Evolutionary conservation across 2,797 vertebrate genomes (phyloP), one percentile per base, ranked within the genome.

Genomic region (Hipposideros larvatus): DNA sequence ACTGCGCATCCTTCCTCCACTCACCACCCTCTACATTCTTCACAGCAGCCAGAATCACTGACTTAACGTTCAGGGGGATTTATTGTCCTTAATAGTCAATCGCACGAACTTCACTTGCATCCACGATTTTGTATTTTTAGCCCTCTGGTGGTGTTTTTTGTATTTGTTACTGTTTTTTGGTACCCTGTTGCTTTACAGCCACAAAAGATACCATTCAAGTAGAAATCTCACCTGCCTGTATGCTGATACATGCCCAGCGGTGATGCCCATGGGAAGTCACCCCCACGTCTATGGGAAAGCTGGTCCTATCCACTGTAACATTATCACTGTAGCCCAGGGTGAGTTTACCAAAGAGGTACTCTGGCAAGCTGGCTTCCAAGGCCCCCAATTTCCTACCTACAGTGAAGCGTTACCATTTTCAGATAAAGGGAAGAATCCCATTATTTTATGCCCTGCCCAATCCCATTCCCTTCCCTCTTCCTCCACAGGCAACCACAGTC

Each of bases 201-300:
- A 87, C 13, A 86, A 74, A 10, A 63, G 15, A 14, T 73, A 31
- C 1, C 61, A 8, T 34, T 79, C 19, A 77, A 59, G 26, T n/a
- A 28, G 53, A 61, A 41, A 18, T 41, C 5, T 37, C 46, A 95
- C 63, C 14, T 53, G 63, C n/a, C 43, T 48, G 4, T 26, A 82
- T 77, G 73, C 9, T 73, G 43, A 92, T 92, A 80, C 97, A 96
- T 97, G 7, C 97, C 26, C 14, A 10, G 15, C 26, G 51, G 11
- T 78, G 21, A 26, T 78, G 37, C 59, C 19, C 79, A 87, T 19
- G 31, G 18, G n/a, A 89, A 48, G 2, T 91, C 10, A 73, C 4
- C 19, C 11, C 7, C 31, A 9, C 22, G 8, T 22, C 51, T 92
- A 4, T 48, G 22, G 22, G n/a, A n/a, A n/a, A n/a, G n/a, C n/a